These are phyloP conservation scores for Elmis aenea DNA, from an alignment of 2,888 invertebrate genomes.

Conservation along the genomic window DNA sequence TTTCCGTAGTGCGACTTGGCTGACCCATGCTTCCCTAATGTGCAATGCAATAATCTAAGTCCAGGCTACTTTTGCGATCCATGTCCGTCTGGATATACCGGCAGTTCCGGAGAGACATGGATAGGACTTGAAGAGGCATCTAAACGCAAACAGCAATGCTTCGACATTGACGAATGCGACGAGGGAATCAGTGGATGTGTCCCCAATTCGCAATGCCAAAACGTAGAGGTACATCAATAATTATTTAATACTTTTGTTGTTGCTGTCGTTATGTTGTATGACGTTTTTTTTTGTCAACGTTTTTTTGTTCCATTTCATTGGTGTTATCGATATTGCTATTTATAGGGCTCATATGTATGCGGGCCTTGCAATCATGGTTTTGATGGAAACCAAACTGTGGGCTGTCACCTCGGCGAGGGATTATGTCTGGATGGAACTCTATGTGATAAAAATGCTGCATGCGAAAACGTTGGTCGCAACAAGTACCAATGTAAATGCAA, in stretches of 20 bases:
- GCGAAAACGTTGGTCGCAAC: conserved; percentile 47
- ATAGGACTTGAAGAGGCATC: conserved; percentile 67
- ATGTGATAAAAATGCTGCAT: conserved; percentile 78
- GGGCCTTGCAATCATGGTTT: conserved; percentile 74
- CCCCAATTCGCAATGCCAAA: conserved; percentile 73
- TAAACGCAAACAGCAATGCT: conserved; percentile 67
- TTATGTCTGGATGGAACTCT: conserved; percentile 70
- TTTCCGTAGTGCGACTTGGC: conserved; percentile 80
- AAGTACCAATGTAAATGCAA: conserved; percentile 58
- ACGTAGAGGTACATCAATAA: conserved; percentile 45
- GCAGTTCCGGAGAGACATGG: conserved; percentile 62
- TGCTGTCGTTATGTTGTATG: too few relatives aligned
- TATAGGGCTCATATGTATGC: conserved; percentile 80
- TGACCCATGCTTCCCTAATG: conserved; percentile 73
- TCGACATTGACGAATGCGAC: conserved; percentile 83
- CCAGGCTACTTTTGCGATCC: conserved; percentile 87
- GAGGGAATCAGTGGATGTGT: conserved; percentile 68
- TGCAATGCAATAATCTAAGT: conserved; percentile 67
- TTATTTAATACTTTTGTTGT: too few relatives aligned
- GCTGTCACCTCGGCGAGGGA: conserved; percentile 64
- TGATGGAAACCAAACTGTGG: conserved; percentile 74
- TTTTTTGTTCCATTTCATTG: not conserved
- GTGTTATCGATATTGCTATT: not conserved
- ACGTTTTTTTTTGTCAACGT: too few relatives aligned
- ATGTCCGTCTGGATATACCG: conserved; percentile 82